Base-by-base conservation (phyloP, 2,888 invertebrate genomes). In the Dioctria rufipes region DNA sequence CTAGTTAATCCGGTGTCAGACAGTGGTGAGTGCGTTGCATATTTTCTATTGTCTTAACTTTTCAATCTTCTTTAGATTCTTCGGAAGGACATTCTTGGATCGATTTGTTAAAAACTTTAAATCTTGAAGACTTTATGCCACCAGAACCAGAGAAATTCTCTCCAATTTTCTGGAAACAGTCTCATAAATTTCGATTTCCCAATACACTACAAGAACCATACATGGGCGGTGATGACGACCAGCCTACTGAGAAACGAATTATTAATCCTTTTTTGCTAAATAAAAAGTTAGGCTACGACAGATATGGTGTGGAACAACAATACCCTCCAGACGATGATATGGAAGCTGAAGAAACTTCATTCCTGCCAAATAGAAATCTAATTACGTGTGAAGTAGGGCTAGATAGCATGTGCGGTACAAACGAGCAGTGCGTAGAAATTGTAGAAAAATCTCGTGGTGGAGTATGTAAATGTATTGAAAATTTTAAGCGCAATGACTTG, bases 1-100 rank as follows among this genome's bases (percentile, higher is more conserved):
- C 88, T 95, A 54, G 94, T 96, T 0, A 93, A 93, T 87, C 95
- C 95, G 3, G 92, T 93, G 39, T 88, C 91, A 11, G 91, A 91
- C 25, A 25, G 25, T 86, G 92, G 90, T 90, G 85, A 86, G 82
- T 25, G 46, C 37, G 42, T 3, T 11, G 46, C 11, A 11, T 11
- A 8, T 54, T n/a, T 54, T 11, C 54, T 54, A 4, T n/a, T 54
- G 54, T n/a, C 11, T n/a, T n/a, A 11, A n/a, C 54, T 4, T 54
- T 25, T 25, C 2, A 25, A 25, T 25, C 25, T 25, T 25, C 25
- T 25, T 25, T 49, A 77, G 77, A 77, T 39, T 61, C 63, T 11
- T 43, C 66, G 11, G 85, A 83, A 4, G 82, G 83, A 25, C 4
- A 84, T 8, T 85, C 85, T 0, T 89, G 89, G 89, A 78, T 86